Conservation (phyloP, 2,888 invertebrate species). For the Drosophila lacicola region DNA sequence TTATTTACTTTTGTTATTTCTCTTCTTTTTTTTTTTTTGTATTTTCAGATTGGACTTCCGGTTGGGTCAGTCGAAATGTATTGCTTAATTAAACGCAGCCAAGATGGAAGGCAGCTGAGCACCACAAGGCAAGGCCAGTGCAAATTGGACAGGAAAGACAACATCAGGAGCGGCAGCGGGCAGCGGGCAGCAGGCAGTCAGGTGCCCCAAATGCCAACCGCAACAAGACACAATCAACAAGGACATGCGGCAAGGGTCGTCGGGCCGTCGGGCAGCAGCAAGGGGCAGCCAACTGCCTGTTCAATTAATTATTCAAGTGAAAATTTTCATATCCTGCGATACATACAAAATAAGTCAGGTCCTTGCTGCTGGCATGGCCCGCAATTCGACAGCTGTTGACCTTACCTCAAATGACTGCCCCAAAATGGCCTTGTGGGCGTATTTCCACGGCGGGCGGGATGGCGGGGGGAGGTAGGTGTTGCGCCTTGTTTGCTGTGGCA, state of each 20-base stretch:
- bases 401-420: constrained; percentile 66
- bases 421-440: constrained; percentile 3
- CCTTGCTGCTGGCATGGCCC: constrained; percentile 15
- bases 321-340: constrained; percentile 81
- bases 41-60: constrained; percentile 40
- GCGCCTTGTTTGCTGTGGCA: constrained; percentile 65
- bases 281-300: constrained; percentile 35
- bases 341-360: constrained; percentile 75
- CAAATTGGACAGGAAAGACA: constrained; percentile 31
- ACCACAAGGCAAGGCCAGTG: constrained; percentile 60
- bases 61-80: constrained; percentile 41
- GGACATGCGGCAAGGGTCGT: constrained; percentile 44
- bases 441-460: too few relatives aligned
- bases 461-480: constrained; percentile 8
- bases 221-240: constrained; percentile 66
- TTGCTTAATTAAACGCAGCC: constrained; percentile 63
- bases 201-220: constrained; percentile 54
- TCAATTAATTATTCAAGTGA: constrained; percentile 82
- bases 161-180: constrained; percentile 3
- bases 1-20: constrained; percentile 19
- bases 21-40: constrained; percentile 11
- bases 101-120: constrained; percentile 23
- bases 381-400: constrained; percentile 74
- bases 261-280: neutral
- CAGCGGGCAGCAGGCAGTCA: neutral